phyloP scores from a whole-genome alignment of 2,888 invertebrate genomes.

The Hedya salicella region DNA sequence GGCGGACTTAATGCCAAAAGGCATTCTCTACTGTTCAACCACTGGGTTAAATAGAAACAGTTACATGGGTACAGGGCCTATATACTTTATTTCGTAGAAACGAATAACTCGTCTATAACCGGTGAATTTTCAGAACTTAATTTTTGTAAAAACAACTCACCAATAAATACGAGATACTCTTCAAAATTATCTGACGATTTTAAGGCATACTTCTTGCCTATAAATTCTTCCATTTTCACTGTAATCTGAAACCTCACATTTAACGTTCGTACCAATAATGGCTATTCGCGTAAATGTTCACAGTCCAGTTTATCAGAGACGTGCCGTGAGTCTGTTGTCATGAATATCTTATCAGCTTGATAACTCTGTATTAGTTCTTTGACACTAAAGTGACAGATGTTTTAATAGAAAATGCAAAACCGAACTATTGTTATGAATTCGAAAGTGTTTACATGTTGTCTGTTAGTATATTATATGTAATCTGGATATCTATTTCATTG shows the following conservation, averaged over 20 bases:
- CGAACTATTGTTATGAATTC: too few relatives aligned
- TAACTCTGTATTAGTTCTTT: conserved; percentile 8
- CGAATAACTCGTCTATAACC: too few relatives aligned
- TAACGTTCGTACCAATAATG: background rate
- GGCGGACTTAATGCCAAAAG: too few relatives aligned
- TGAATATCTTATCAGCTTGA: conserved; percentile 17
- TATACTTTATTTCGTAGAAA: too few relatives aligned
- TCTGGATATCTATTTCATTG: too few relatives aligned
- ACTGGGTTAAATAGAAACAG: too few relatives aligned
- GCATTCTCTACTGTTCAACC: too few relatives aligned
- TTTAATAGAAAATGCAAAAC: background rate
- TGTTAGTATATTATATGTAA: too few relatives aligned
- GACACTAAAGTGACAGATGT: background rate
- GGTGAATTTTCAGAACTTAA: too few relatives aligned
- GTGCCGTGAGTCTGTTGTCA: conserved; percentile 7
- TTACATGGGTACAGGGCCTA: too few relatives aligned
- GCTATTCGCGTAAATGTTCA: background rate
- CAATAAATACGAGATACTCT: conserved; percentile 56
- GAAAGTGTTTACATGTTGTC: too few relatives aligned
- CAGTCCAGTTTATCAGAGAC: background rate
- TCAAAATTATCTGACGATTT: conserved; percentile 57
- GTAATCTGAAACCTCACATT: background rate
- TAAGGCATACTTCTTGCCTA: conserved; percentile 30
- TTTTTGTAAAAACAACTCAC: too few relatives aligned
- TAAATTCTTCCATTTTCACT: conserved; percentile 28